phyloP scores from a whole-genome alignment of 2,888 invertebrate genomes.

The Drosophila siamana region DNA sequence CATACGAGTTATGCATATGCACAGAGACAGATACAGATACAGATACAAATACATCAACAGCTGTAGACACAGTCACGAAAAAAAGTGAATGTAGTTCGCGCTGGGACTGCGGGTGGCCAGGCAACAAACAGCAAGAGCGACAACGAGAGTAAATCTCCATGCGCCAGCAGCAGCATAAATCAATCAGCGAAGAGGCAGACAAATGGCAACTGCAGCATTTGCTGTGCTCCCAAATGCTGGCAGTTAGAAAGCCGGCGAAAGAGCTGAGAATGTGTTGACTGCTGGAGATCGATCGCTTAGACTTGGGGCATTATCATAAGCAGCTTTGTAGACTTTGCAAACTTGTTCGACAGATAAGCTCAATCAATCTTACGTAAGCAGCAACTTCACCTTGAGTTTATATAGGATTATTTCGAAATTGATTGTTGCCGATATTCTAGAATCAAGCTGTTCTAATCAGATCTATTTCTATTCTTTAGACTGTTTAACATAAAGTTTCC shows the following conservation, averaged over 20 bases:
- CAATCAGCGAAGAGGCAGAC: slow-evolving; percentile 38
- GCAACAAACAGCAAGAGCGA: background rate
- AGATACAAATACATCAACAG: background rate
- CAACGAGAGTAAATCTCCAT: slow-evolving; percentile 25
- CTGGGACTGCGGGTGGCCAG: slow-evolving; percentile 48
- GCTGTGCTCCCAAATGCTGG: too few species aligned
- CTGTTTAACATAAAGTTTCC: too few species aligned
- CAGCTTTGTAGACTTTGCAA: background rate
- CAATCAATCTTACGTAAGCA: background rate
- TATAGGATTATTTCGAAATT: too few species aligned
- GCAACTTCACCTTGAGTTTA: background rate
- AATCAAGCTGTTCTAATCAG: too few species aligned
- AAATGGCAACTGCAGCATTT: slow-evolving; percentile 15
- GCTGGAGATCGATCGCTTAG: background rate
- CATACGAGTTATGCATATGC: slow-evolving; percentile 46
- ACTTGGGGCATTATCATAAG: too few species aligned
- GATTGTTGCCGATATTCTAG: too few species aligned
- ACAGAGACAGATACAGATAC: slow-evolving; percentile 13
- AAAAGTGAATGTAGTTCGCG: slow-evolving; percentile 45
- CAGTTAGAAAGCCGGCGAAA: background rate
- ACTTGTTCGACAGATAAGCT: too few species aligned
- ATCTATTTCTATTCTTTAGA: too few species aligned
- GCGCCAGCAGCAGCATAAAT: too few species aligned
- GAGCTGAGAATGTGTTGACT: background rate
- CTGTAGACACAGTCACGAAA: slow-evolving; percentile 1